Base-by-base conservation (phyloP, 2,113 vertebrate species). In the Shinisaurus crocodilurus region DNA sequence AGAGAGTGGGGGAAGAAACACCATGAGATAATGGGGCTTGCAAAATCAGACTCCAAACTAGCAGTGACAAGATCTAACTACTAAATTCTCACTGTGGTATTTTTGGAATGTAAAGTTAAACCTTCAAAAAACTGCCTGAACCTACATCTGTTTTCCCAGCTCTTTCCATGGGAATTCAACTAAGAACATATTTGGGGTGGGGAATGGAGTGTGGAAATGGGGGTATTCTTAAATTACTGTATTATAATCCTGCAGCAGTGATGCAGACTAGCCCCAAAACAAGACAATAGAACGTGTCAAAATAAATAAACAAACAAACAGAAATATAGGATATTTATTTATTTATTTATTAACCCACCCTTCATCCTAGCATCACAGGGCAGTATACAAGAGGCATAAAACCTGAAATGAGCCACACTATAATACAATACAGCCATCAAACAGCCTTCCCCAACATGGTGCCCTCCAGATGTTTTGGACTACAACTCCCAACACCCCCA, bases 81-180 rank as follows among this genome's bases (percentile, higher is more conserved):
- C 10, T 80, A 32, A 54, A 32, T 81, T 34, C n/a, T 54, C 69
- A 37, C 85, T 74, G 20, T 72, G 85, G 43, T 86, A 86, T 27
- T 86, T 74, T 37, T 74, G 48, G 69, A 86, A 86, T 86, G 69
- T 54, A 86, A 72, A 86, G 25, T 40, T 63, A 50, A 54, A 72
- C n/a, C 34, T 25, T 20, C 32, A 86, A 50, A 65, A n/a, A 86
- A 72, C 18, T 72, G 45, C 2, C 84, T 72, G 29, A 67, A 45
- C 82, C 16, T 65, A 67, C 29, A 69, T 48, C 43, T 69, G 83
- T 69, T 15, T 85, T 74, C 34, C 70, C 23, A 27, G 29, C 27
- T 40, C n/a, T 75, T n/a, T 60, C 50, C 32, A 27, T 27, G 23
- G n/a, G 48, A 72, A 86, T 86, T 86, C 48, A 74, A 27, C 37